Conservation (phyloP, 1,140 invertebrate genomes). For the Drosophila varians region DNA sequence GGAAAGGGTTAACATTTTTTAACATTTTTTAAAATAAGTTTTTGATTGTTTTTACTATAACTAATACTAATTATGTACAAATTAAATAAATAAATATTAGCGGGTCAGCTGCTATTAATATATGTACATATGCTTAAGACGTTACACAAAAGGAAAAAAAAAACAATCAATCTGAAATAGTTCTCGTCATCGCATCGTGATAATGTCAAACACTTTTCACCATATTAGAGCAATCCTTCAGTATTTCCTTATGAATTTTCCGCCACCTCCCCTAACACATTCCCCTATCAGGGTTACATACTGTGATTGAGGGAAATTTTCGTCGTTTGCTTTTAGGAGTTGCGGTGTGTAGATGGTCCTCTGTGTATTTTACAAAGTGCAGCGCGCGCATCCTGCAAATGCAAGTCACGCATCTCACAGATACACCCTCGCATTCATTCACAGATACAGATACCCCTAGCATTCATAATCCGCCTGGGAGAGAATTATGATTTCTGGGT, state of each 20-base stretch:
- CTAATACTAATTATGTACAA: no score
- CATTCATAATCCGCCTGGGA: conserved; percentile 5
- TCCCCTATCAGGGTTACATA: no score
- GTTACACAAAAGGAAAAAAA: no score
- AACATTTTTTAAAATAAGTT: no score
- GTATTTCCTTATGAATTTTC: conserved; percentile 30
- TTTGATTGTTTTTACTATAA: no score
- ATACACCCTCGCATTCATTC: conserved; percentile 9
- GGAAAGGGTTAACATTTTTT: no score
- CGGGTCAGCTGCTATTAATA: no score
- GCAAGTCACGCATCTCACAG: conserved; percentile 36
- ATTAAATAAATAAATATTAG: no score
- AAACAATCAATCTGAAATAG: no score
- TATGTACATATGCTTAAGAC: no score
- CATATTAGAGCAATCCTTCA: conserved; percentile 38
- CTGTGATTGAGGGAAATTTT: conserved; percentile 33
- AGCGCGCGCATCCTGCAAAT: conserved; percentile 47
- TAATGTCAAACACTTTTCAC: conserved; percentile 46
- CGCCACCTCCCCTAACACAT: no score
- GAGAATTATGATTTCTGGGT: conserved; percentile 34
- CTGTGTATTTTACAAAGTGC: conserved; percentile 7
- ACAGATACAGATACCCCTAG: not conserved
- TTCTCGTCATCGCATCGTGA: conserved; percentile 31
- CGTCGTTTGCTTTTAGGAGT: conserved; percentile 29
- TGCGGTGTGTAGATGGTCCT: conserved; percentile 4